Percentiles rank a stretch among this genome's conserved stretches.
These are phyloP conservation scores for Nannospalax galili DNA, from an alignment of 2,113 vertebrate species.

Conservation along the genomic window DNA sequence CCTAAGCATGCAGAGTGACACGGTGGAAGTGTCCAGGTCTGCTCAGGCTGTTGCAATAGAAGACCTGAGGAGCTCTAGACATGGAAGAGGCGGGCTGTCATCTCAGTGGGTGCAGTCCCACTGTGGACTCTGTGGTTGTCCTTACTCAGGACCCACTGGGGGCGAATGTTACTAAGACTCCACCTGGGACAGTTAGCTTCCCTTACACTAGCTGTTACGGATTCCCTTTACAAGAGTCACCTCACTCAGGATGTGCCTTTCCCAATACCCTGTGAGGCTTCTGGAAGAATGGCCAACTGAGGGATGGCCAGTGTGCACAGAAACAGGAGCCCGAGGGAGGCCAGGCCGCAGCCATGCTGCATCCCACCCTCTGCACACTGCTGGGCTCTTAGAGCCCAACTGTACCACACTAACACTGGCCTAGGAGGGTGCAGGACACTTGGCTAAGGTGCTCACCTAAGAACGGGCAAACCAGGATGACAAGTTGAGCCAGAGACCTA, in stretches of 20 bases:
- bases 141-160: accelerated
- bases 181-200: accelerated
- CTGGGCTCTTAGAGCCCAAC: too few species aligned
- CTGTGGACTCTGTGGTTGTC: accelerated
- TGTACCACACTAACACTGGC: neutral
- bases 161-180: accelerated
- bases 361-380: neutral
- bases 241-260: accelerated
- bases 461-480: neutral
- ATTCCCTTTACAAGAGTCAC: too few species aligned
- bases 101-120: neutral
- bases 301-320: accelerated
- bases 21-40: neutral
- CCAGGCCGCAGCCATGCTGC: accelerated
- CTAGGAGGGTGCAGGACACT: neutral
- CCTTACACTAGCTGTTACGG: too few species aligned
- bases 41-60: neutral
- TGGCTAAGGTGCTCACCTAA: neutral
- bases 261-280: neutral
- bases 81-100: neutral
- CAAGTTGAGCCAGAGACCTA: too few species aligned
- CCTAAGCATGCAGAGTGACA: neutral
- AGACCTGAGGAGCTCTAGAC: neutral
- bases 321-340: accelerated
- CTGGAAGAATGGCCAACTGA: neutral